Percentiles rank a stretch among this genome's conserved stretches.
These are phyloP conservation scores for Sebastes itinus DNA, from an alignment of 2,797 vertebrate genomes.

Conservation along the genomic window DNA sequence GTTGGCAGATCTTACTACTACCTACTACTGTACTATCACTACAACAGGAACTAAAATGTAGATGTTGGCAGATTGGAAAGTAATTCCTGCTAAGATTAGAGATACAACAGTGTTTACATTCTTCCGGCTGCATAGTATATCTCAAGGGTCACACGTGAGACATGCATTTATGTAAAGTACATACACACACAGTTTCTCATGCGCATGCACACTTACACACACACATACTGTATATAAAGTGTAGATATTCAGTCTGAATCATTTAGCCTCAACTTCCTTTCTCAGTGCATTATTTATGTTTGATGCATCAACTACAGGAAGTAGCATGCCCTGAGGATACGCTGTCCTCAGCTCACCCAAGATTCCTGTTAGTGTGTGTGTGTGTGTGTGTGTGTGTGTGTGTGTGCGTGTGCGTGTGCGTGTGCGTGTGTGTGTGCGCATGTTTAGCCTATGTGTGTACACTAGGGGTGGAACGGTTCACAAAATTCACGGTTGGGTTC, in stretches of 20 bases:
- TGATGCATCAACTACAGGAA: conserved; percentile 16
- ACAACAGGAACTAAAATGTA: neutral
- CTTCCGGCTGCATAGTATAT: neutral
- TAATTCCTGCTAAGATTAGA: neutral
- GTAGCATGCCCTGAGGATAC: neutral
- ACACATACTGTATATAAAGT: neutral
- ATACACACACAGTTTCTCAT: neutral
- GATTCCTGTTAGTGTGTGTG: neutral
- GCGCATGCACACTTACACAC: neutral
- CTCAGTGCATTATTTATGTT: conserved; percentile 42
- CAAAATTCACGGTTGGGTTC: too few species aligned
- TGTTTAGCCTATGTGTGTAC: neutral
- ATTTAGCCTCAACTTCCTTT: conserved; percentile 27
- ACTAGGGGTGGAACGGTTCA: too few species aligned
- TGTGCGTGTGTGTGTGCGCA: neutral
- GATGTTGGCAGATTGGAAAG: neutral
- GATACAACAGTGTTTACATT: neutral
- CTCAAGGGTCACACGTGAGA: neutral
- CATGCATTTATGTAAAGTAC: neutral
- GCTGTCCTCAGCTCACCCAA: conserved; percentile 23
- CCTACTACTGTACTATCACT: neutral
- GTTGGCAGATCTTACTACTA: neutral
- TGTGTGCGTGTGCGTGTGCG: neutral
- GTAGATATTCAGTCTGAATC: conserved; percentile 18
- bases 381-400: neutral